A percentile compares a stretch with the other conserved stretches of the same genome.
Evolutionary conservation across 2,888 invertebrate genomes (phyloP).

Genomic region (Hyposoter didymator): DNA sequence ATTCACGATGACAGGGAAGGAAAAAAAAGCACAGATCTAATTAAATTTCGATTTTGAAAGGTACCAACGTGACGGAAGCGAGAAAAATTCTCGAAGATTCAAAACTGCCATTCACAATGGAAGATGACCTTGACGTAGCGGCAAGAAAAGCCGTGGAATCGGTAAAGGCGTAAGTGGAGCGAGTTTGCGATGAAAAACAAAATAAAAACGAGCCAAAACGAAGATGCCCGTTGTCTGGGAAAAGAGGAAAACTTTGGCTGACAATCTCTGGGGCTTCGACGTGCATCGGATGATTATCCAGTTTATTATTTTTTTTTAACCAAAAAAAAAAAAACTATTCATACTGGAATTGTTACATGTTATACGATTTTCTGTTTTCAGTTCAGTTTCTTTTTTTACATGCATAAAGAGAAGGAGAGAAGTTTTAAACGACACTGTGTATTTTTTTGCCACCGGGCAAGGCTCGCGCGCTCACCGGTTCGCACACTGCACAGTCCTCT

Average conservation of each 20-base stretch:
- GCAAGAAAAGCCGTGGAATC: slow-evolving; percentile 92
- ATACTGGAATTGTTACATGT: slow-evolving; percentile 54
- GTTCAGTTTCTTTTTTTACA: slow-evolving; percentile 42
- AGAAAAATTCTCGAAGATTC: slow-evolving; percentile 93
- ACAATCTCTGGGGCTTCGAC: not conserved
- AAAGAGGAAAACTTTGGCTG: not conserved
- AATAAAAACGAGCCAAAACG: not conserved
- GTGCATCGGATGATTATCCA: slow-evolving; percentile 25
- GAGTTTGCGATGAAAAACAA: slow-evolving; percentile 1
- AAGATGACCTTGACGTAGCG: slow-evolving; percentile 95
- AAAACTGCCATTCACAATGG: slow-evolving; percentile 92
- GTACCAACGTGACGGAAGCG: slow-evolving; percentile 94
- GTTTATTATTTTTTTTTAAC: slow-evolving; percentile 32
- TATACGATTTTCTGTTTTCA: slow-evolving; percentile 45
- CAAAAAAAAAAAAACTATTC: slow-evolving; percentile 8
- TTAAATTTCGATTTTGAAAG: slow-evolving; percentile 78
- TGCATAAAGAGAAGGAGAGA: slow-evolving; percentile 25
- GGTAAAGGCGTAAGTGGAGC: slow-evolving; percentile 68
- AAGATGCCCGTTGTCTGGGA: not conserved
- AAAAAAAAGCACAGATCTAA: not conserved
- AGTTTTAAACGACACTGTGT: slow-evolving; percentile 13
- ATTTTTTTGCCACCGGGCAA: slow-evolving; percentile 34
- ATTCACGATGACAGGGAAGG: not conserved
- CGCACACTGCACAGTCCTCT: slow-evolving; percentile 50
- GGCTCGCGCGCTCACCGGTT: slow-evolving; percentile 57